Conservation (phyloP, 2,888 invertebrate species). For the Leptopterna dolabrata region DNA sequence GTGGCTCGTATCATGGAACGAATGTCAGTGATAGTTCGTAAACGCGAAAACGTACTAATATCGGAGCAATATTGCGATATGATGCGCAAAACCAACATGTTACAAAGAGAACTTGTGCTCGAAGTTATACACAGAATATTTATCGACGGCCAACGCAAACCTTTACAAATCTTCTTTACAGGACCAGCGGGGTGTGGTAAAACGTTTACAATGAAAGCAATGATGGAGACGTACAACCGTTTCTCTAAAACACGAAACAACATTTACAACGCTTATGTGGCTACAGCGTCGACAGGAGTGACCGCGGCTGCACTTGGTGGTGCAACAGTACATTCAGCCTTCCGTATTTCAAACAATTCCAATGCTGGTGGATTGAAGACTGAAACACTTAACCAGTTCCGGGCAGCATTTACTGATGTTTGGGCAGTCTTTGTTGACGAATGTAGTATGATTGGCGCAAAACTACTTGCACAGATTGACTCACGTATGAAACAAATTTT, state of each 20-base stretch:
- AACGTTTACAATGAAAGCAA: too few species aligned
- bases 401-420: background rate
- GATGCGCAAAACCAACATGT: too few species aligned
- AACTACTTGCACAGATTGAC: conserved; percentile 64
- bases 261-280: background rate
- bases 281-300: too few species aligned
- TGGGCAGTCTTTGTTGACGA: conserved; percentile 62
- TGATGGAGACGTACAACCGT: too few species aligned
- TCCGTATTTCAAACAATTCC: background rate
- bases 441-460: conserved; percentile 65
- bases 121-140: background rate
- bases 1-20: background rate
- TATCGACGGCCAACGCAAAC: background rate
- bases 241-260: background rate
- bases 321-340: conserved; percentile 15
- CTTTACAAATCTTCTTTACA: background rate
- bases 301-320: conserved; percentile 13
- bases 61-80: background rate
- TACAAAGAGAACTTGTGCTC: background rate
- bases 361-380: too few species aligned
- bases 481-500: conserved; percentile 65
- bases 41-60: background rate
- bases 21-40: background rate
- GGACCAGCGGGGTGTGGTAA: too few species aligned
- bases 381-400: conserved; percentile 20